Evolutionary conservation across 2,888 invertebrate species (phyloP).

Genomic region (Papilio demoleus): DNA sequence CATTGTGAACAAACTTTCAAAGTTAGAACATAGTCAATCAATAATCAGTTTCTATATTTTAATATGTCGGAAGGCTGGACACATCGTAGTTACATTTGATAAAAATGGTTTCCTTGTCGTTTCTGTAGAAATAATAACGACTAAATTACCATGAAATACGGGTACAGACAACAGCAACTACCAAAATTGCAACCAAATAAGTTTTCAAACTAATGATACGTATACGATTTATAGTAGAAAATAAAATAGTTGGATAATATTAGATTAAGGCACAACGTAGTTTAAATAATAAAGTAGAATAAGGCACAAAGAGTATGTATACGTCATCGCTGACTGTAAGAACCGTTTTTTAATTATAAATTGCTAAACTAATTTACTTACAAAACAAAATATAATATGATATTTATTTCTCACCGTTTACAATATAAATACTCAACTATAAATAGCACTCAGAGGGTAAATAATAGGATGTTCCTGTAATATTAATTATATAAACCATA

Average conservation of each 20-base stretch:
- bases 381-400: no score
- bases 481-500: neutral
- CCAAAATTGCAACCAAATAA: conserved; percentile 28
- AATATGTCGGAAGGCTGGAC: neutral
- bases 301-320: neutral
- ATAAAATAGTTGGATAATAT: neutral
- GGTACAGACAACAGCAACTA: conserved; percentile 8
- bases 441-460: neutral
- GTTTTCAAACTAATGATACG: conserved; percentile 1
- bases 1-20: no score
- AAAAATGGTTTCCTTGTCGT: neutral
- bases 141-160: neutral
- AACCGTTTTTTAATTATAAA: no score
- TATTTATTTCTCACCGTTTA: no score
- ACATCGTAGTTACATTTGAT: neutral
- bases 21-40: no score
- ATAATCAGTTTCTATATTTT: neutral
- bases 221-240: conserved; percentile 39
- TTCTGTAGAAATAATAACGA: neutral
- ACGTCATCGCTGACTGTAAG: neutral
- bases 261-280: neutral
- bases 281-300: neutral
- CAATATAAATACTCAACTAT: neutral
- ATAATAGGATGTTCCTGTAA: neutral
- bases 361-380: no score